These are phyloP conservation scores for Drosophila nannoptera DNA, from an alignment of 1,140 invertebrate genomes.

Conservation along the genomic window DNA sequence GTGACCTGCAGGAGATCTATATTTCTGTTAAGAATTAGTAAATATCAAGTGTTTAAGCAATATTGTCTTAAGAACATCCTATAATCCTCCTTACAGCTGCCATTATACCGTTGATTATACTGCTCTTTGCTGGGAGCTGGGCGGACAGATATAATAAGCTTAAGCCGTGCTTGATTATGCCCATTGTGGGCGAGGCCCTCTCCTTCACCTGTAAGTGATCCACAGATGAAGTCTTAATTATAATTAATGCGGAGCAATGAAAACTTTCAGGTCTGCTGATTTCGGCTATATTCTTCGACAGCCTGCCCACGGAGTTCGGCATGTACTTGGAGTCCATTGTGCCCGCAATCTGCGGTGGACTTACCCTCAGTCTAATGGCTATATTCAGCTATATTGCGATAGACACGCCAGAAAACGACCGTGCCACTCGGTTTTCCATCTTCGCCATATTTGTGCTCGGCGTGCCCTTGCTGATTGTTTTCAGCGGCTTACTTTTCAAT, in stretches of 20 bases:
- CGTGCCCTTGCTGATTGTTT: constrained; percentile 65
- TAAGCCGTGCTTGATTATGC: constrained; percentile 83
- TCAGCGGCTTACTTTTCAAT: constrained; percentile 65
- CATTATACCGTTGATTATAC: constrained; percentile 82
- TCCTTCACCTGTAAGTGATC: constrained; percentile 61
- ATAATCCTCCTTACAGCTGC: constrained; percentile 69
- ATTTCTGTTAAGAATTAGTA: neutral
- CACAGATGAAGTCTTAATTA: too few species aligned
- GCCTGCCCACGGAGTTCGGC: constrained; percentile 80
- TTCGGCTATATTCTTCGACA: constrained; percentile 71
- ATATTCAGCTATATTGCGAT: constrained; percentile 83
- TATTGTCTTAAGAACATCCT: too few species aligned
- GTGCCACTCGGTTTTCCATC: constrained; percentile 80
- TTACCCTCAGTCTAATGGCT: constrained; percentile 83
- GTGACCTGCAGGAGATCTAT: too few species aligned
- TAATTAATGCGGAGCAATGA: neutral
- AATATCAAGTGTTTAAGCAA: neutral
- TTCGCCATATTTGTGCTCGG: constrained; percentile 73
- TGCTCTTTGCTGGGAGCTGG: constrained; percentile 84
- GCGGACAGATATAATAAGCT: constrained; percentile 83
- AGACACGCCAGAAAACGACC: constrained; percentile 81
- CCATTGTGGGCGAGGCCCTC: constrained; percentile 82
- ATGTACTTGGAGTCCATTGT: constrained; percentile 81
- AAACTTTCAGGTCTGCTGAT: constrained; percentile 60
- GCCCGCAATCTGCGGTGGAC: constrained; percentile 81